Conservation (phyloP, 2,888 invertebrate species). For the Notocelia uddmanniana region DNA sequence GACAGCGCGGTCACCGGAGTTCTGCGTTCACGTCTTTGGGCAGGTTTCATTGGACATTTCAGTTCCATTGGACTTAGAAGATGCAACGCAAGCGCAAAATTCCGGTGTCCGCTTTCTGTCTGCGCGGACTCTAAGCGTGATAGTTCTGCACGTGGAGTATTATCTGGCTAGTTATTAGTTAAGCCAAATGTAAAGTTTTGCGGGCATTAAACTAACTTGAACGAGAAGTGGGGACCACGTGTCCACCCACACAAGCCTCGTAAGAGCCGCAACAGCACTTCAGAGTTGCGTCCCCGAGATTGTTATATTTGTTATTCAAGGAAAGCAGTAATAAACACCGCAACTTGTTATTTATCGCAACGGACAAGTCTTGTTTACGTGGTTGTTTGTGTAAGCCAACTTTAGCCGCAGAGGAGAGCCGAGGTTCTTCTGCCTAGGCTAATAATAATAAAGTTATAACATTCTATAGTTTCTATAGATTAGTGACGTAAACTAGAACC, state of each 20-base stretch:
- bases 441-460: constrained; percentile 17
- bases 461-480: constrained; percentile 3
- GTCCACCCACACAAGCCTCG: constrained; percentile 32
- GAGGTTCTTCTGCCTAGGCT: constrained; percentile 47
- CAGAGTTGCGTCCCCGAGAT: constrained; percentile 14
- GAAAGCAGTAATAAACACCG: constrained; percentile 50
- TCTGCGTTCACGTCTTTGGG: too few relatives aligned
- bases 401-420: constrained; percentile 51
- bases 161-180: constrained; percentile 3
- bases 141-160: constrained; percentile 22
- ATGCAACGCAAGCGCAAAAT: too few relatives aligned
- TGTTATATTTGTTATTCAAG: constrained; percentile 49
- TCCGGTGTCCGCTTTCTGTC: too few relatives aligned
- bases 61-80: too few relatives aligned
- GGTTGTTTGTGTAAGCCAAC: constrained; percentile 55
- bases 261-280: constrained; percentile 30
- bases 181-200: constrained; percentile 13
- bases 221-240: constrained; percentile 19
- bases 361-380: constrained; percentile 56
- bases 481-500: constrained; percentile 24
- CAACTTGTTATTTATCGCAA: constrained; percentile 54
- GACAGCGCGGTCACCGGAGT: too few relatives aligned
- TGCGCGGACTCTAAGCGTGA: too few relatives aligned
- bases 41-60: too few relatives aligned
- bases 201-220: constrained; percentile 16